Base-by-base conservation (phyloP, 2,113 vertebrate species). In the Pleuronectes platessa region DNA sequence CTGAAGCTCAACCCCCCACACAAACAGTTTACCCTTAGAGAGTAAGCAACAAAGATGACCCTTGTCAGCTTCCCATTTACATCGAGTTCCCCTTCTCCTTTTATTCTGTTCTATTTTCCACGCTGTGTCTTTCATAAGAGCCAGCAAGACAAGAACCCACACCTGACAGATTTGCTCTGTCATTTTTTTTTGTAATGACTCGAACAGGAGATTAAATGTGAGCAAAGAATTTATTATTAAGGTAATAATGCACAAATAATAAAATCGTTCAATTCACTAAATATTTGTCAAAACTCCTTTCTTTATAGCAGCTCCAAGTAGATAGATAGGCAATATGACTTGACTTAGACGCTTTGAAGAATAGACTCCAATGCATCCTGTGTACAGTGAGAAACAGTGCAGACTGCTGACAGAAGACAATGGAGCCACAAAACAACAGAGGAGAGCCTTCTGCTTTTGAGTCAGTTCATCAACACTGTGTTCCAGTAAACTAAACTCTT, bases 11-110 rank as follows among this genome's bases (percentile, higher is more conserved):
- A 73, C 71, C 83, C 76, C 47, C 56, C 45, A 73, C 31, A 14
- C 71, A 63, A 63, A 82, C 67, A 76, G 89, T 80, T 83, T 90
- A 74, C 63, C 3, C 79, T 78, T 55, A 56, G 68, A 74, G 69
- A 78, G 81, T 68, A 86, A 91, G 85, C 84, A 91, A 91, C 87
- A 90, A 89, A 87, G 83, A 88, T 89, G 88, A 91, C 90, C 86
- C 84, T 70, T 86, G 84, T 88, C 76, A 84, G 84, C 88, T 91
- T 92, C 88, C 88, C 80, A 90, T 92, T 88, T 88, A 83, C 75
- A 76, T 68, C 72, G 74, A 79, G 88, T 92, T 92, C 76, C 84
- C 24, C 83, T 86, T 89, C 74, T 81, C 69, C 87, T 86, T 82
- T 78, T 72, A 76, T 84, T 84, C 74, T 64, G 72, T 72, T 74